Evolutionary conservation across 2,113 vertebrate genomes (phyloP), one percentile per base, ranked within the genome.

Genomic region (Siphamia tubifer): DNA sequence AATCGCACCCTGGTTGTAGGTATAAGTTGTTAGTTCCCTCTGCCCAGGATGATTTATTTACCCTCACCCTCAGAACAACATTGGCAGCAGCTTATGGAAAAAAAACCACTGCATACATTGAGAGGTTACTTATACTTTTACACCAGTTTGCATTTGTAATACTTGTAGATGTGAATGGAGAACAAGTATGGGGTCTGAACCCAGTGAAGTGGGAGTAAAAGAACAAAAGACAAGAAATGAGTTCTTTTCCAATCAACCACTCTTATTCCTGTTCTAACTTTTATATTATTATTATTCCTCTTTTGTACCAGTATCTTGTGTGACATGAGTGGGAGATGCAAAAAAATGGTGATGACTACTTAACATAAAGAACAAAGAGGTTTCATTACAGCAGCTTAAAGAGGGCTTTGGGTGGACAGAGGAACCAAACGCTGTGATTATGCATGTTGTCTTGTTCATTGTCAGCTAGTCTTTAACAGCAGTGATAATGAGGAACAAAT

Each of bases 161-260:
- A n/a, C n/a, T n/a, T 9, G 20, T 9, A 6, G 16, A 31, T 57
- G 6, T 45, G 36, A 67, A 17, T 35, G n/a, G 31, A 27, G 30
- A 25, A 49, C 23, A 23, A n/a, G 25, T 15, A 9, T 4, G 15
- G 23, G 6, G 9, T 6, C n/a, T 52, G 39, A 69, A 34, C n/a
- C 12, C 25, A 54, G 27, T 17, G 0, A 57, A 42, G 48, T 9
- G 20, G 30, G 47, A 60, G 25, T 6, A 6, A 25, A 15, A 63
- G 62, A 73, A 77, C 80, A 81, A 72, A 79, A 31, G 53, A 31
- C 53, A 13, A 74, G 51, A 86, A 82, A 80, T 68, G 21, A 78
- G 47, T 51, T 48, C 35, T 35, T 65, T 49, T 43, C 35, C 52
- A 39, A n/a, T 80, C 70, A 65, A 10, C 23, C 11, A 25, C 66